Percentiles rank a stretch among this genome's conserved stretches.
phyloP scores from a whole-genome alignment of 2,113 vertebrate species.

The Pterocles gutturalis region DNA sequence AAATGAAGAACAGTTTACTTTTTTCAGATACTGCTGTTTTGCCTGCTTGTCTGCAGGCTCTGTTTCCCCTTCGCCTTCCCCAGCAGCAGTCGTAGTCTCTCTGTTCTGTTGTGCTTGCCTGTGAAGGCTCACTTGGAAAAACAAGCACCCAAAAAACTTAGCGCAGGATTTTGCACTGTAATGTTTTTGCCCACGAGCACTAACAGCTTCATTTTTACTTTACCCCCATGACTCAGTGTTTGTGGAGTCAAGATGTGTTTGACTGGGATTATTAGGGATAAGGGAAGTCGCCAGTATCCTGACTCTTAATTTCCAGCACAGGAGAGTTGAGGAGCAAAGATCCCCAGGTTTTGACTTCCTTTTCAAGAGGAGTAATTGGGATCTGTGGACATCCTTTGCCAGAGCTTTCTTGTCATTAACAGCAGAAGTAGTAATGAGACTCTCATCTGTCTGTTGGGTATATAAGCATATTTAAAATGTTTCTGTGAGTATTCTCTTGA shows the following conservation, averaged over 20 bases:
- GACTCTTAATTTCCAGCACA: background rate
- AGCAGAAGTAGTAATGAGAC: background rate
- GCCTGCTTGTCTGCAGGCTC: background rate
- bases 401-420: background rate
- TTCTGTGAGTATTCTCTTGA: background rate
- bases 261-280: background rate
- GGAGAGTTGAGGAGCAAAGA: background rate
- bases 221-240: background rate
- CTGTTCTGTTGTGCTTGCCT: accelerated
- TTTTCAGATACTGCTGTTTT: background rate
- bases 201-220: background rate
- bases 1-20: background rate
- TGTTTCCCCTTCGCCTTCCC: background rate
- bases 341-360: background rate
- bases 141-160: accelerated
- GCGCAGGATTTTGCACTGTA: background rate
- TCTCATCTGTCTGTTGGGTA: background rate
- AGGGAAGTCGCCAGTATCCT: background rate
- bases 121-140: background rate
- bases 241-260: background rate
- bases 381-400: background rate
- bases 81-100: background rate
- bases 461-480: accelerated
- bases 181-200: accelerated
- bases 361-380: background rate